These are phyloP conservation scores for Pseudois nayaur DNA, from an alignment of 2,113 vertebrate species.

Conservation along the genomic window DNA sequence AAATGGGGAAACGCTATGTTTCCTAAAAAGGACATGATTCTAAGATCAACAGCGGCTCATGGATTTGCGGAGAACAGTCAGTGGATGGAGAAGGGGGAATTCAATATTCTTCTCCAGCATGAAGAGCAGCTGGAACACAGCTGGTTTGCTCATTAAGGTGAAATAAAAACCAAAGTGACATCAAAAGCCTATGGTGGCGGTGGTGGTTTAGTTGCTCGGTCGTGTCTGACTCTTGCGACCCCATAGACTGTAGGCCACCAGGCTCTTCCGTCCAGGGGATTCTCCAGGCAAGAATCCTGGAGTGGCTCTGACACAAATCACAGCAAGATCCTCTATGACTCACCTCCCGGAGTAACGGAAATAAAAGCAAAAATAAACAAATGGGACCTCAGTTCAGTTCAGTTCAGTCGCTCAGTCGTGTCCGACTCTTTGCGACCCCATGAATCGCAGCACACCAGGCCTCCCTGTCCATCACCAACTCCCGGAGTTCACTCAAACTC, in stretches of 20 bases:
- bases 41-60: not conserved
- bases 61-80: not conserved
- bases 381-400: too few species aligned
- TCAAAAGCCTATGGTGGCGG: rapidly evolving
- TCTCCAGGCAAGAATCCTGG: not conserved
- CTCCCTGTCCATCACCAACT: too few species aligned
- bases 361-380: not conserved
- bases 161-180: not conserved
- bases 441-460: too few species aligned
- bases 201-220: not conserved
- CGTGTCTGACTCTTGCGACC: not conserved
- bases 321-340: not conserved
- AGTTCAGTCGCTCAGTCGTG: too few species aligned
- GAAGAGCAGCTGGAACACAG: not conserved
- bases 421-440: too few species aligned
- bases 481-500: too few species aligned
- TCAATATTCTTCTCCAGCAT: not conserved
- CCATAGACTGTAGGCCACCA: not conserved
- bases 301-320: not conserved
- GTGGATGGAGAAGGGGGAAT: not conserved
- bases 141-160: too few species aligned
- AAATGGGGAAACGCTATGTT: too few species aligned
- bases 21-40: not conserved
- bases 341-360: not conserved
- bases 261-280: not conserved